Percentiles rank a stretch among this genome's conserved stretches.
phyloP scores from a whole-genome alignment of 2,113 vertebrate genomes.

The Phaetusa simplex region DNA sequence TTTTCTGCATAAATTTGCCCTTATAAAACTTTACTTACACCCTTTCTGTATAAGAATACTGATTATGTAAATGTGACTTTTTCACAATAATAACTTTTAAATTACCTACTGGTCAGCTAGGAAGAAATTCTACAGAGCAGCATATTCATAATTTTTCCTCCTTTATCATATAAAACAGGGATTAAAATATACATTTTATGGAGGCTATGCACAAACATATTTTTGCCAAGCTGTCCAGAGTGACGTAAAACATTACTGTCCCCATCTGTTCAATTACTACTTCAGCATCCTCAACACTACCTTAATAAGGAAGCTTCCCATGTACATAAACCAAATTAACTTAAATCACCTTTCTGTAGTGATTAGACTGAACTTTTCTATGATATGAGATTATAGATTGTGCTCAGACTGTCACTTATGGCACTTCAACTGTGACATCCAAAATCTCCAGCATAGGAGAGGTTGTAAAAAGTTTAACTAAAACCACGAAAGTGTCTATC shows the following conservation, averaged over 20 bases:
- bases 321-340: not conserved
- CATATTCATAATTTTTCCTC: not conserved
- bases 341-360: not conserved
- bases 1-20: not conserved
- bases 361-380: not conserved
- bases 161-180: not conserved
- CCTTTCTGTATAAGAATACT: not conserved
- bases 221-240: not conserved
- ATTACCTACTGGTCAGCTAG: not conserved
- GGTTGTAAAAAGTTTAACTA: not conserved
- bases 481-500: not conserved
- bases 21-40: not conserved
- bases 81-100: not conserved
- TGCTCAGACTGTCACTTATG: not conserved
- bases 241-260: not conserved
- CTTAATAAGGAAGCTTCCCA: not conserved
- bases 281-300: not conserved
- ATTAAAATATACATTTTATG: not conserved
- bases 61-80: not conserved
- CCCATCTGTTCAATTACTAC: conserved; percentile 26
- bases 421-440: not conserved
- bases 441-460: not conserved
- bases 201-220: not conserved
- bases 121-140: not conserved
- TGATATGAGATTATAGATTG: not conserved